Evolutionary conservation across 2,888 invertebrate species (phyloP), one percentile per base, ranked within the genome.

Genomic region (Scaeva pyrastri): DNA sequence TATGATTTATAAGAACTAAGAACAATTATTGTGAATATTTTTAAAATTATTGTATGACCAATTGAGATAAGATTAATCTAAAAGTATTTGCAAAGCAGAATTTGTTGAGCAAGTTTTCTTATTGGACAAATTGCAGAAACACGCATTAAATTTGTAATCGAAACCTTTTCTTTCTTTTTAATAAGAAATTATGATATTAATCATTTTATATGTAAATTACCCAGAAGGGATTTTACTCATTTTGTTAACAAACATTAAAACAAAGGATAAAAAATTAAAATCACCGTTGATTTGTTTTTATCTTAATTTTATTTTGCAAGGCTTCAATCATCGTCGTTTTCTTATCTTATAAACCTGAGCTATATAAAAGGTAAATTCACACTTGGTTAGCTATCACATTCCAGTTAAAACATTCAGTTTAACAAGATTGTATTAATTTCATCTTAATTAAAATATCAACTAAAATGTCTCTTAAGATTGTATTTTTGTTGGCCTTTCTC

Each of bases 381-480:
- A n/a, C 23, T n/a, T n/a, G 23, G 0, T 2, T 2, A 52, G 14
- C n/a, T 39, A 36, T 58, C 58, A 31, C 5, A 58, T 16, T 58
- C 12, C 0, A 39, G 0, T 39, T 39, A 2, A 19, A 19, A 36
- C 19, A 6, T 36, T 56, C 3, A 16, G 16, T 16, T 36, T 5
- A 10, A 56, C 31, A 31, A 56, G 31, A 31, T 26, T 7, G 8
- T n/a, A 5, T 55, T 4, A n/a, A 36, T n/a, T 4, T 16, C 11
- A 16, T n/a, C 1, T 3, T 7, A 11, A 36, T n/a, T 43, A 2
- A 39, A 43, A n/a, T 43, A 1, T 43, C 1, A 43, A 43, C 7
- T 6, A 62, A 36, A 55, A 74, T 74, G 74, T 16, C 43, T 55
- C 2, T 74, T 3, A 74, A 64, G n/a, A 74, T 74, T 21, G 31